Evolutionary conservation across 2,888 invertebrate species (phyloP).

Genomic region (Dugesia japonica): DNA sequence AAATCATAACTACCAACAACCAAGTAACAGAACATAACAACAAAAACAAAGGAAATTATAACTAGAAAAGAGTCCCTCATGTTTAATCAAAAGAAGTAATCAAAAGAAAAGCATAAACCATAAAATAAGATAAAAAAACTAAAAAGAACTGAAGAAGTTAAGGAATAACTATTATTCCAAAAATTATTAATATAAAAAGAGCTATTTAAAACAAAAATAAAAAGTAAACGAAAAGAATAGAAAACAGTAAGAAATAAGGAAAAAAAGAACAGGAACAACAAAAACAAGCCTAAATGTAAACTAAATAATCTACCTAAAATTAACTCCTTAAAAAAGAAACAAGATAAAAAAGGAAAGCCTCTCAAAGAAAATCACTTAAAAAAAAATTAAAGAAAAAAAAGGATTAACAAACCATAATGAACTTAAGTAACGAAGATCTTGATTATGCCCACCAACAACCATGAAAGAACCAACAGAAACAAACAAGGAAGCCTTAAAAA

Average conservation of each 20-base stretch:
- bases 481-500: constrained; percentile 63
- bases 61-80: no score
- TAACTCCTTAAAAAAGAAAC: neutral
- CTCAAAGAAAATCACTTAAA: neutral
- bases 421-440: constrained; percentile 55
- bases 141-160: no score
- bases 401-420: constrained; percentile 37
- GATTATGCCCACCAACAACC: constrained; percentile 55
- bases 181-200: no score
- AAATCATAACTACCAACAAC: no score
- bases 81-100: no score
- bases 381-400: constrained; percentile 30
- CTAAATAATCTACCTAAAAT: neutral
- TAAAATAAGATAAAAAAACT: no score
- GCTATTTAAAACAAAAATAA: neutral
- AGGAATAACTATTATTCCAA: no score
- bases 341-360: neutral
- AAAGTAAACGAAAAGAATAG: neutral
- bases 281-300: neutral
- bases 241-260: neutral
- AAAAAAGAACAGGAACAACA: neutral
- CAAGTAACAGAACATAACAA: no score
- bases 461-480: constrained; percentile 59
- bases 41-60: no score
- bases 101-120: no score